These are phyloP conservation scores for Menura novaehollandiae DNA, from an alignment of 2,113 vertebrate species.

Conservation along the genomic window DNA sequence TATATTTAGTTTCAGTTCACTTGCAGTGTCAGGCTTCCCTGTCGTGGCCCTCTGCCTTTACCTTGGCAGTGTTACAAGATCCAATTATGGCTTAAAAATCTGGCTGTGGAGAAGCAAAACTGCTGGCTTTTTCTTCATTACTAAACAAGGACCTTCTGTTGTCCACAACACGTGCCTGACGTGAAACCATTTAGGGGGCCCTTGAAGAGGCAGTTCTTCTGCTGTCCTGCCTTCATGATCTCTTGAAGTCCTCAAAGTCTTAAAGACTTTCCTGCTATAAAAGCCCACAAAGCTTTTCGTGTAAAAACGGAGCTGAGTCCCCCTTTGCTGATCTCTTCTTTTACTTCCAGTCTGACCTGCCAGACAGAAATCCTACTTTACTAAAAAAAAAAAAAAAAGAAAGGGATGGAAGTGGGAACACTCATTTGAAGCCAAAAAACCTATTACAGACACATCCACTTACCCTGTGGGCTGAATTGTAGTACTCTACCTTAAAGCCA, in stretches of 20 bases:
- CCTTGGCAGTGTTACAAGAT: conserved; percentile 70
- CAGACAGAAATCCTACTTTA: conserved; percentile 19
- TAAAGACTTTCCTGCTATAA: not conserved
- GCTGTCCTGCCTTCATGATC: not conserved
- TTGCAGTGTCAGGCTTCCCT: conserved; percentile 67
- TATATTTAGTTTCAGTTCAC: conserved; percentile 74
- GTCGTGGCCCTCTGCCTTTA: conserved; percentile 63
- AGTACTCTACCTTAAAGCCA: not conserved
- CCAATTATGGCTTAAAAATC: conserved; percentile 74
- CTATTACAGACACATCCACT: not conserved
- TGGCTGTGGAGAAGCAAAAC: conserved; percentile 65
- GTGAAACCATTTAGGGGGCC: conserved; percentile 18
- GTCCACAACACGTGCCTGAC: conserved; percentile 55
- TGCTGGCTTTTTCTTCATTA: conserved; percentile 66
- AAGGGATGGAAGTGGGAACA: not conserved
- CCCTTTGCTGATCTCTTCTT: not conserved
- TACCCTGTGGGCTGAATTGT: not conserved
- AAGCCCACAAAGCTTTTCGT: not conserved
- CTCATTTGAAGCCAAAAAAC: not conserved
- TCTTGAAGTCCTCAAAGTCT: conserved; percentile 17
- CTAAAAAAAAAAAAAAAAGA: not conserved
- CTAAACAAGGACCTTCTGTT: conserved; percentile 76
- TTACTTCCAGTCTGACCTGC: conserved; percentile 30
- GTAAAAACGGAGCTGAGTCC: not conserved
- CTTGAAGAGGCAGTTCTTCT: conserved; percentile 10